Base-by-base conservation (phyloP, 2,888 invertebrate genomes). In the Clanis bilineata region DNA sequence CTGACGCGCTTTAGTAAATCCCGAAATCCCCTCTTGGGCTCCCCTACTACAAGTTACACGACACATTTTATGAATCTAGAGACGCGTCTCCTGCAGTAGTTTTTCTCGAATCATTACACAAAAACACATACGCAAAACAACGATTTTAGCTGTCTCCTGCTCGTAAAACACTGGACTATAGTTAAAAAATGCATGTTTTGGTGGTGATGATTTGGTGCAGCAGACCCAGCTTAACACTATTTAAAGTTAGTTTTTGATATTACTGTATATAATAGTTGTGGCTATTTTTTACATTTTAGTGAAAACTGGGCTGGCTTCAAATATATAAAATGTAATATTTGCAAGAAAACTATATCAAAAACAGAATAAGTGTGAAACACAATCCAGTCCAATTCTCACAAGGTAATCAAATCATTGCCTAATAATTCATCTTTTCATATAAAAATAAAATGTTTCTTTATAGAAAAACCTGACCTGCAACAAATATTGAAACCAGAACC, bases 401-500 rank as follows among this genome's bases (percentile, higher is more conserved):
- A 44, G 9, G 4, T 44, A 44, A 10, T 23, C 10, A 22, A 10
- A 44, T 22, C 0, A 6, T 5, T 15, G 18, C 18, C 6, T 7
- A 18, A 15, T 4, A 4, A 23, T 12, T 45, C 12, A 22, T 23
- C 23, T 55, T 56, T 38, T 43, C 43, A 39, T 56, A 36, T 43
- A 41, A 59, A 39, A 21, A 55, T 56, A 18, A 15, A 65, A 62
- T 41, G 61, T 15, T 56, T 57, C n/a, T 45, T 74, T 70, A 60
- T 67, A 76, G 76, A 59, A 51, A 65, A 32, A 47, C 38, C 51
- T 2, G 10, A 36, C 10, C 12, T 47, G 28, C 21, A n/a, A n/a
- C 10, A 25, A 3, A 51, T 58, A 51, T n/a, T 58, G 3, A 79
- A 73, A 66, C 71, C 76, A 56, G 72, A 67, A 58, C 63, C 66